Base-by-base conservation (phyloP, 2,888 invertebrate species). In the Branchellion lobata region DNA sequence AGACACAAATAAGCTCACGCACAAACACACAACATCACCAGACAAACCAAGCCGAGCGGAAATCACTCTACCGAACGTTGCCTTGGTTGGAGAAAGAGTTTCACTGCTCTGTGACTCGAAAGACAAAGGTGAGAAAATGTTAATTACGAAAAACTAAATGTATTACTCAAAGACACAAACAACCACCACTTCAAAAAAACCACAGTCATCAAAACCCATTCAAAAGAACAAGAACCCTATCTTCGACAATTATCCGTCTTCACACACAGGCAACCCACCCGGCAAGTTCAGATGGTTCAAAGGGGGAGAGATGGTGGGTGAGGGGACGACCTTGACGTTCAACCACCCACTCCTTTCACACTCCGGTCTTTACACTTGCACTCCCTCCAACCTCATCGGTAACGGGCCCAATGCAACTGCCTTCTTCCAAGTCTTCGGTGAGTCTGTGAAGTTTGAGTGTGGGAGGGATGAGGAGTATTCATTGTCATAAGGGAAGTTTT, bases 321-420 rank as follows among this genome's bases (percentile, higher is more conserved):
- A 18, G 14, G 61, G 61, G 3, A 3, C 61, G 5, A 24, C 61
- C 3, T n/a, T 57, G 5, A 24, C 24, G 14, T 5, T 57, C 61
- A 5, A 8, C 3, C n/a, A n/a, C 5, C 3, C 61, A 8, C 61
- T 57, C 61, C n/a, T 57, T 5, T 57, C 24, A 18, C 61, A 57
- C 24, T 57, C 61, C n/a, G 61, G 61, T 24, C 61, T 57, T n/a
- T 57, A 57, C 61, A 57, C 61, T n/a, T 57, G 61, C 61, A n/a
- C 21, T 24, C 61, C 61, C 24, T 57, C 24, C 3, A 57, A 57
- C 61, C 11, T 5, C n/a, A 18, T 57, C 24, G 61, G 61, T 5
- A 3, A 24, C 3, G 61, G 61, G 3, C n/a, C 3, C 14, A 57
- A 57, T 57, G 61, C 61, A 3, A 57, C n/a, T 3, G n/a, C 24